These are phyloP conservation scores for Oscarella lobularis DNA, from an alignment of 37 sponge, comb jelly and placozoan species.

Conservation along the genomic window DNA sequence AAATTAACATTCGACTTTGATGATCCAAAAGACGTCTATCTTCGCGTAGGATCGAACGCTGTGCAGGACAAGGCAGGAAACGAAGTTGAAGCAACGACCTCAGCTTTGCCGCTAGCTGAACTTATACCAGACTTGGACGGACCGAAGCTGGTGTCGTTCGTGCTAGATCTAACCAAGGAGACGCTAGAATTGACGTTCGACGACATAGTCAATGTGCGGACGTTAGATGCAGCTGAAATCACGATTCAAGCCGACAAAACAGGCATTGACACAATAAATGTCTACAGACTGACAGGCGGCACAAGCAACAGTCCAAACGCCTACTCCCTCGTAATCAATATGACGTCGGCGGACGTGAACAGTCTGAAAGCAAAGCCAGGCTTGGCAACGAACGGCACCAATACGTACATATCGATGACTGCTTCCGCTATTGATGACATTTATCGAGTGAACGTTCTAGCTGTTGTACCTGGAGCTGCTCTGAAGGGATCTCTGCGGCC, in stretches of 20 bases:
- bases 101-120: background rate
- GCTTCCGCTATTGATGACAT: slow-evolving; percentile 37
- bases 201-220: slow-evolving; percentile 43
- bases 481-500: background rate
- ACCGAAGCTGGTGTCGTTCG: background rate
- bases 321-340: background rate
- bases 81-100: background rate
- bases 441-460: slow-evolving; percentile 39
- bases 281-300: background rate
- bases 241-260: background rate
- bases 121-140: background rate
- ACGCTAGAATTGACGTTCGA: slow-evolving; percentile 56
- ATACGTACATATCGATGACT: slow-evolving; percentile 61
- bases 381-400: slow-evolving; percentile 34
- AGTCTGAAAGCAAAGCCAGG: slow-evolving; percentile 41
- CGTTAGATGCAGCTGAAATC: background rate
- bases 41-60: background rate
- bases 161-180: background rate
- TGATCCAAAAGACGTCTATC: background rate
- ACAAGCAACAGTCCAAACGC: background rate
- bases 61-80: background rate
- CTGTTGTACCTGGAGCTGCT: slow-evolving; percentile 15
- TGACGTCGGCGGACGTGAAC: background rate
- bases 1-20: background rate
- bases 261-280: background rate